These are phyloP conservation scores for Volucella bombylans DNA, from an alignment of 2,888 invertebrate species.

Conservation along the genomic window DNA sequence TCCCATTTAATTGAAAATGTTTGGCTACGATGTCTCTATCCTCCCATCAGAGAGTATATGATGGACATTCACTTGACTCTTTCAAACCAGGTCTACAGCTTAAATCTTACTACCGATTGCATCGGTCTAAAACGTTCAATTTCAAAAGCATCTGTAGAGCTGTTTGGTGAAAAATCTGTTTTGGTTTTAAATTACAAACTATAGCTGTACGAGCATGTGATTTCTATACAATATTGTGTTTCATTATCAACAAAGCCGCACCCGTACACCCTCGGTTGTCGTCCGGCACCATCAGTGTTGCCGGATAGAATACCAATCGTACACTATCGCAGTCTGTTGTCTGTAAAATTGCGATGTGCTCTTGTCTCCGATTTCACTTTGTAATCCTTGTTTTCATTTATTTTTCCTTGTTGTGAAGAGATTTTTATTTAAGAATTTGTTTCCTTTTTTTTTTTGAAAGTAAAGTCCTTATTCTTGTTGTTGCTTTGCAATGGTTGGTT, in stretches of 20 bases:
- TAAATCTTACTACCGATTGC: background rate
- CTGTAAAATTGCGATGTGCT: slow-evolving; percentile 44
- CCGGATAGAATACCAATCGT: background rate
- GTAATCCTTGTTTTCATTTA: slow-evolving; percentile 58
- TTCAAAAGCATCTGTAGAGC: slow-evolving; percentile 6
- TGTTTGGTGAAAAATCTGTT: background rate
- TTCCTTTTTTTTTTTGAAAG: slow-evolving; percentile 23
- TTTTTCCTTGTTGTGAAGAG: slow-evolving; percentile 12
- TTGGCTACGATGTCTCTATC: too few relatives aligned
- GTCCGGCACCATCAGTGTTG: slow-evolving; percentile 10
- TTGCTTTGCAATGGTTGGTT: background rate
- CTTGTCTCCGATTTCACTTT: slow-evolving; percentile 62
- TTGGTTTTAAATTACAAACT: slow-evolving; percentile 1
- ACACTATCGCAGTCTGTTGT: background rate
- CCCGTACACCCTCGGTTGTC: background rate
- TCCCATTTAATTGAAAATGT: too few relatives aligned
- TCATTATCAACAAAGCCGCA: background rate
- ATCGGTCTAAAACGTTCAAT: background rate
- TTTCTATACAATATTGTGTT: too few relatives aligned
- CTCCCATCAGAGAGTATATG: too few relatives aligned
- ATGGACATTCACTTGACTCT: background rate
- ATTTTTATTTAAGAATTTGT: slow-evolving; percentile 13
- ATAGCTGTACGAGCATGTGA: background rate
- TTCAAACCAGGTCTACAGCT: background rate
- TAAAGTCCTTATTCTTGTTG: slow-evolving; percentile 37